Evolutionary conservation across 2,888 invertebrate species (phyloP).

Genomic region (Nowickia ferox): DNA sequence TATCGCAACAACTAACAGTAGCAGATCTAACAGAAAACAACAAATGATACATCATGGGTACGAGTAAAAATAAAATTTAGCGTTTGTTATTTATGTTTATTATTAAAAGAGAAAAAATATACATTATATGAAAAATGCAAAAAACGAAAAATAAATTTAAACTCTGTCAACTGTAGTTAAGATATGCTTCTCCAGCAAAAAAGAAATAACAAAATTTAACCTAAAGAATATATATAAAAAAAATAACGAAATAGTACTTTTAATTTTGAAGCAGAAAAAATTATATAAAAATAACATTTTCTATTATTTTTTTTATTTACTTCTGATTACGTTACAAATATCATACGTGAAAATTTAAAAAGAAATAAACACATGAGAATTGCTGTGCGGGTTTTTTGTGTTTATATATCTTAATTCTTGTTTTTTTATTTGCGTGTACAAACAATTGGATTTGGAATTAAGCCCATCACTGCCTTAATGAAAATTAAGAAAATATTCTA

Average conservation of each 20-base stretch:
- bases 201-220: conserved; percentile 66
- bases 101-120: conserved; percentile 61
- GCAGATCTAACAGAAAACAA: conserved; percentile 48
- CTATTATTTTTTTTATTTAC: neutral
- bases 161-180: conserved; percentile 71
- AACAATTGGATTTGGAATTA: no score
- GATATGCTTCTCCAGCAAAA: conserved; percentile 70
- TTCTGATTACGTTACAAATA: neutral
- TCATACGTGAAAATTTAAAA: neutral
- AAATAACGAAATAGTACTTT: conserved; percentile 41
- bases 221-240: conserved; percentile 62
- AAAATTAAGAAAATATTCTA: no score
- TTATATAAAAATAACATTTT: neutral
- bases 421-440: no score
- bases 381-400: no score
- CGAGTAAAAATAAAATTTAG: conserved; percentile 51
- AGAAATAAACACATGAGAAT: no score
- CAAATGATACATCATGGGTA: conserved; percentile 59
- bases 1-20: conserved; percentile 30
- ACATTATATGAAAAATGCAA: conserved; percentile 68
- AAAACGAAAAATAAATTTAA: conserved; percentile 60
- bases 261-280: conserved; percentile 16
- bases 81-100: conserved; percentile 72
- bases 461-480: no score
- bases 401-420: no score